Percentiles rank a stretch among this genome's conserved stretches.
Evolutionary conservation across 2,888 invertebrate genomes (phyloP).

Genomic region (Teleiodes luculella): DNA sequence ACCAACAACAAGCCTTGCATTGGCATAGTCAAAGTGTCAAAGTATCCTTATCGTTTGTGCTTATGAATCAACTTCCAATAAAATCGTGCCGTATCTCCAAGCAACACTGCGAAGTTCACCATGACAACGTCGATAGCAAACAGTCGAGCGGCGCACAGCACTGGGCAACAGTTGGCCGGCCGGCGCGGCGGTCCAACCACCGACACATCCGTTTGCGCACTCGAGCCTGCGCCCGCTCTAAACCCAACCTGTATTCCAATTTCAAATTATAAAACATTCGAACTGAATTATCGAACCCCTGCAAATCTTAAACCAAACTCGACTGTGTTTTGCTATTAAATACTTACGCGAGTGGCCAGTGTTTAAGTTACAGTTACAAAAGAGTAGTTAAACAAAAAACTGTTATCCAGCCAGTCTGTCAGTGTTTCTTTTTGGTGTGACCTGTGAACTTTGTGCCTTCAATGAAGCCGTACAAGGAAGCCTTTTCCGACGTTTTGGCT

Average conservation of each 20-base stretch:
- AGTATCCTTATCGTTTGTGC: no score
- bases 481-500: constrained; percentile 34
- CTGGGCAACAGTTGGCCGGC: constrained; percentile 32
- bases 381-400: constrained; percentile 26
- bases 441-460: constrained; percentile 30
- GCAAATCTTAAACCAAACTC: background rate
- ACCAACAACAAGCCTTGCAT: no score
- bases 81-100: background rate
- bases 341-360: constrained; percentile 8
- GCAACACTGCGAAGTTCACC: background rate
- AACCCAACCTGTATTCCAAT: constrained; percentile 26
- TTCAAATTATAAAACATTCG: constrained; percentile 13
- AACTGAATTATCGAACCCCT: constrained; percentile 1
- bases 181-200: constrained; percentile 53
- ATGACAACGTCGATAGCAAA: constrained; percentile 45
- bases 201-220: constrained; percentile 74
- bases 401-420: constrained; percentile 3
- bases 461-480: constrained; percentile 52
- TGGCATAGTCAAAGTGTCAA: no score
- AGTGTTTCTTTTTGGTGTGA: constrained; percentile 14
- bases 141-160: constrained; percentile 56
- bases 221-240: constrained; percentile 57
- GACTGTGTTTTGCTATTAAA: constrained; percentile 1
- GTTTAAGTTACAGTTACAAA: constrained; percentile 24
- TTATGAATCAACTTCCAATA: background rate